A percentile compares a stretch with the other conserved stretches of the same genome.
These are phyloP conservation scores for Argya squamiceps DNA, from an alignment of 2,797 vertebrate genomes.

Conservation along the genomic window DNA sequence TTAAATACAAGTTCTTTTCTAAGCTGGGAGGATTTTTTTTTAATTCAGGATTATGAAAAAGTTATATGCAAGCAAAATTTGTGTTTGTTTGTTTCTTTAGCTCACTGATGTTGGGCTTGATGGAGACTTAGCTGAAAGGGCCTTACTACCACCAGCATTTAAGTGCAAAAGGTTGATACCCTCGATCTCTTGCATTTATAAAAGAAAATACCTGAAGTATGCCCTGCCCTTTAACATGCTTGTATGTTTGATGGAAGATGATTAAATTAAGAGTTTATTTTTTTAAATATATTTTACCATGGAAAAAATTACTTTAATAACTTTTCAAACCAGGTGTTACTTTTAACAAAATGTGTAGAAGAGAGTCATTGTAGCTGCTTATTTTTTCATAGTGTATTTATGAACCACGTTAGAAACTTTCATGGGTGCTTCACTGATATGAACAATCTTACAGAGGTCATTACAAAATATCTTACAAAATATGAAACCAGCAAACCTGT, in stretches of 20 bases:
- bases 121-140: conserved; percentile 57
- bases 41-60: conserved; percentile 9
- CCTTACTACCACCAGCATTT: conserved; percentile 66
- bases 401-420: conserved; percentile 63
- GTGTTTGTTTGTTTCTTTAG: conserved; percentile 54
- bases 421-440: conserved; percentile 56
- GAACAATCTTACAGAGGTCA: background rate
- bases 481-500: conserved; percentile 45
- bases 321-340: conserved; percentile 62
- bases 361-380: conserved; percentile 57
- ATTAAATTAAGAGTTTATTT: conserved; percentile 79
- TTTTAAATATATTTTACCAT: conserved; percentile 74
- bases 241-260: conserved; percentile 66
- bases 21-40: conserved; percentile 42
- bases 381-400: conserved; percentile 65
- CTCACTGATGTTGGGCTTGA: conserved; percentile 52
- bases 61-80: conserved; percentile 52
- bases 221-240: conserved; percentile 48
- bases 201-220: conserved; percentile 59
- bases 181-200: conserved; percentile 31
- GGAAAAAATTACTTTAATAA: conserved; percentile 65
- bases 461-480: conserved; percentile 8
- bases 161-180: conserved; percentile 12
- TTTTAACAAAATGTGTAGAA: conserved; percentile 51
- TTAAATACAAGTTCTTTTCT: conserved; percentile 20